Evolutionary conservation across 2,797 vertebrate genomes (phyloP).

Genomic region (Hapalemur alaotrensis): DNA sequence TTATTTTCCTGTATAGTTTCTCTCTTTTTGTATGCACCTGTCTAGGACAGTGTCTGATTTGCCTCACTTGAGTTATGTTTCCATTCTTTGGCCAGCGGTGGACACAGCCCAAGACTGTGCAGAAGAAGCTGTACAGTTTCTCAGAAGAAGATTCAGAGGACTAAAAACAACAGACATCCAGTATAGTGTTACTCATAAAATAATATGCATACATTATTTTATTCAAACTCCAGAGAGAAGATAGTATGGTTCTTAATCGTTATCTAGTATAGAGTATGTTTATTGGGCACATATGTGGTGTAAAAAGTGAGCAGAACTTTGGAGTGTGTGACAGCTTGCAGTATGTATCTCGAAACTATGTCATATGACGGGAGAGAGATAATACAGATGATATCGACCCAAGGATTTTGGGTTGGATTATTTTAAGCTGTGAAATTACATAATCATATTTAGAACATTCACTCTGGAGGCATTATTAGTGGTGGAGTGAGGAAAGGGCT

Average conservation of each 20-base stretch:
- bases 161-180: background rate
- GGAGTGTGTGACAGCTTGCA: background rate
- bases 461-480: background rate
- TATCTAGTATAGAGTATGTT: background rate
- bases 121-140: background rate
- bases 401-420: background rate
- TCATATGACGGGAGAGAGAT: background rate
- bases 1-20: background rate
- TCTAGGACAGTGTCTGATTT: background rate
- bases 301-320: slow-evolving; percentile 13
- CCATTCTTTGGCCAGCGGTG: background rate
- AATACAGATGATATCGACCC: background rate
- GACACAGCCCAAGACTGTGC: background rate
- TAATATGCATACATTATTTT: background rate
- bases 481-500: background rate
- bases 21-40: background rate
- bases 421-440: slow-evolving; percentile 10
- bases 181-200: no score
- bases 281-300: background rate
- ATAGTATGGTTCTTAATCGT: background rate
- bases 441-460: background rate
- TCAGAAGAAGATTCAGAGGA: background rate
- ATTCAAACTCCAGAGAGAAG: background rate
- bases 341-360: background rate
- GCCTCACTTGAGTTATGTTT: background rate